phyloP scores from a whole-genome alignment of 2,888 invertebrate species.

The Escarpia spicata region DNA sequence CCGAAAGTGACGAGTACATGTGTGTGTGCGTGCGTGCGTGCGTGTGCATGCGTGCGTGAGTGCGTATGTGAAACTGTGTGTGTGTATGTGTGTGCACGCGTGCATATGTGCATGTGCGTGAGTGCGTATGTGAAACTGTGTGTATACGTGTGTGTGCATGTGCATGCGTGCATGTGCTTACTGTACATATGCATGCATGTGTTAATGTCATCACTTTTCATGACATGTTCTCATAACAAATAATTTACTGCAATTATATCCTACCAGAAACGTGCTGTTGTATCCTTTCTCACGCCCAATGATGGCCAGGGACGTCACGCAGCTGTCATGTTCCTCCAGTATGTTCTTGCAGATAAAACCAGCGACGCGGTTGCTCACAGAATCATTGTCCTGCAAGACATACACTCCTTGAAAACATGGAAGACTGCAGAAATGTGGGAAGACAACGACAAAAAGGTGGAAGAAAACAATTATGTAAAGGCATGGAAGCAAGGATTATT shows the following conservation, averaged over 20 bases:
- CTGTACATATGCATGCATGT: not conserved
- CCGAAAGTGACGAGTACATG: not conserved
- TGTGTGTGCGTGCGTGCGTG: not conserved
- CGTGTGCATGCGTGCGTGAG: not conserved
- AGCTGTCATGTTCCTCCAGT: constrained; percentile 60
- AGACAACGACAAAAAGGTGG: not conserved
- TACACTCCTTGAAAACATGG: not conserved
- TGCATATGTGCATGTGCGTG: not conserved
- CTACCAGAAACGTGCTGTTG: constrained; percentile 56
- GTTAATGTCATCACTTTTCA: not conserved
- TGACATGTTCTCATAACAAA: not conserved
- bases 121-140: not conserved
- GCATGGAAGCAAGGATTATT: not conserved
- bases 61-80: not conserved
- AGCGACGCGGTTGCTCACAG: constrained; percentile 64
- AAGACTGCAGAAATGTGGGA: constrained; percentile 19
- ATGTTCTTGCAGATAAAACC: constrained; percentile 63
- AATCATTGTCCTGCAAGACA: constrained; percentile 55
- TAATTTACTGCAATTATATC: constrained; percentile 32
- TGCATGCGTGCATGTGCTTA: not conserved
- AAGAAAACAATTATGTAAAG: not conserved
- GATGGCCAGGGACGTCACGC: constrained; percentile 63
- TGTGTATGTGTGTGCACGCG: not conserved
- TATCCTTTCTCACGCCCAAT: constrained; percentile 53
- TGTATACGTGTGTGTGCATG: not conserved